Evolutionary conservation across 2,888 invertebrate genomes (phyloP), one percentile per base, ranked within the genome.

Genomic region (Allacma fusca): DNA sequence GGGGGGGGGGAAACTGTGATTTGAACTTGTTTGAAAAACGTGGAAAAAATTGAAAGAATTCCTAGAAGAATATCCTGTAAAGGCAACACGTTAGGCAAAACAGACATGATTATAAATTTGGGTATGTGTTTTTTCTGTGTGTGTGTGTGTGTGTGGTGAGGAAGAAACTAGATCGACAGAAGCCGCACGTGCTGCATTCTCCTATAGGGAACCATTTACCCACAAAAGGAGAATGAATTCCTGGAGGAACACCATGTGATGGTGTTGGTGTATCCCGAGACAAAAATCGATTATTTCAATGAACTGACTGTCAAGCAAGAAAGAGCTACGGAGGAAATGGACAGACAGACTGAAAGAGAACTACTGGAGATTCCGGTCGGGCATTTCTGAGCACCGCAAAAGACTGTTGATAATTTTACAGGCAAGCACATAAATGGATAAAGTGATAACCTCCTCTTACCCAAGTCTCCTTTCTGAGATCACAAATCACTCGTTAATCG

Each of bases 401-500:
- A 24, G 44, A n/a, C 57, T 71, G 21, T 57, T 44, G 57, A 1
- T 57, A 57, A 71, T 71, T 71, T 71, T 44, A 23, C 71, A 50
- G 9, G 2, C 2, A 50, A 50, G 50, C 57, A 57, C 44, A 71
- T 28, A 29, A 29, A 28, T 1, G n/a, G 29, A 57, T 29, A 13
- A 4, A 29, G 57, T 28, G 50, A 50, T 50, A 50, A 50, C 50
- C 50, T 50, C 19, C 19, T 50, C 50, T 50, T 50, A 50, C 50
- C 50, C 9, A 34, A 50, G 19, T 1, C 16, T 16, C 16, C 50
- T 16, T 5, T 71, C 50, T 71, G 50, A 26, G 71, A 57, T 57
- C 71, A 71, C 71, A 71, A 71, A 71, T 71, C 71, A 71, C 71
- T 71, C 44, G 34, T 43, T 50, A 71, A 71, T 50, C 71, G 71